Evolutionary conservation across 2,797 vertebrate genomes (phyloP), one percentile per base, ranked within the genome.

Genomic region (Poecilia gillii): DNA sequence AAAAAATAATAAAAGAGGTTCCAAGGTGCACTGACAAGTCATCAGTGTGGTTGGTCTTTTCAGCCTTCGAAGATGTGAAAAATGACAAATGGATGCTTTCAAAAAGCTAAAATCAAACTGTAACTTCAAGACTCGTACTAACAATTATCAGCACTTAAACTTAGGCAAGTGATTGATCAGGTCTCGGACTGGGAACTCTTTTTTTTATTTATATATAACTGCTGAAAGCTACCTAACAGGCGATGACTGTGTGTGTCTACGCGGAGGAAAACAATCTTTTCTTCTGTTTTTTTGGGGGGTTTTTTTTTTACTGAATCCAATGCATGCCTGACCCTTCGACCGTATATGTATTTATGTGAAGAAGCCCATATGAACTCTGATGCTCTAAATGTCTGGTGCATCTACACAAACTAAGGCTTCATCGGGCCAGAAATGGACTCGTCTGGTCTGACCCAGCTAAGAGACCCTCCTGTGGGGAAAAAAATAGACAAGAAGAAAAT

Each of bases 281-380:
- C 73, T 79, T 86, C 79, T 90, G 88, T 90, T 46, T 80, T 88
- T 90, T 31, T n/a, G n/a, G n/a, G n/a, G n/a, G n/a, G n/a, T n/a
- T n/a, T n/a, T n/a, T n/a, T 89, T 71, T 82, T 89, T 91, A 88
- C 82, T 86, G 83, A 92, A 91, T 90, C 83, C 75, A 76, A 84
- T 93, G 94, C 94, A 95, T 95, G 94, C 90, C 89, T 88, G 85
- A 83, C 91, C 91, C 88, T 90, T 70, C 74, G 53, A 81, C 81
- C 85, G 81, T 79, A 73, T 83, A 90, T 87, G 87, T 82, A 83
- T 88, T 78, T 79, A 81, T 85, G 91, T 83, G 79, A 88, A 91
- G 88, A 90, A 83, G 83, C 89, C 77, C 75, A 84, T 81, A 84
- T 83, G 84, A 83, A 88, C 86, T 84, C 85, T 81, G 74, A 88